Evolutionary conservation across 1,140 invertebrate genomes (phyloP), one percentile per base, ranked within the genome.

Genomic region (Platyscapa corneri): DNA sequence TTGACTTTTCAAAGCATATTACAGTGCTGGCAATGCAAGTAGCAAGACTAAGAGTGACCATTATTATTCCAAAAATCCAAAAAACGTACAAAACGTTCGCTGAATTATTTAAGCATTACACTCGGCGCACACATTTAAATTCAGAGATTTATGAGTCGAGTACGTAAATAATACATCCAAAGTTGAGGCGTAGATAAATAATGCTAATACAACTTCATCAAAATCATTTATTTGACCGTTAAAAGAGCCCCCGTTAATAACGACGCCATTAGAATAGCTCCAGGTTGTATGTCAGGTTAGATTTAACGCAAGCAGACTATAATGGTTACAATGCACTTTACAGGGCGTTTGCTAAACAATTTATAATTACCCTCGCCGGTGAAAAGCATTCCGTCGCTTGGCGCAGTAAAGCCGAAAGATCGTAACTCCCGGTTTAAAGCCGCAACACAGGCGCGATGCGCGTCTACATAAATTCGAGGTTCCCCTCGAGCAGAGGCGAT

Each of bases 341-440:
- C 23, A n/a, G 64, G 30, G 1, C 18, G 20, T 70, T 70, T 12
- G 16, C 42, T 46, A 75, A 49, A 56, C 70, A 53, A 64, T 77
- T 56, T 56, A 56, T 77, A 77, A 77, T 77, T 77, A 77, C 49
- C 8, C 49, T 7, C 12, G 0, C 2, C 10, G 3, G 46, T 7
- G 42, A 56, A 77, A 77, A 60, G 8, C 75, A 56, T 56, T 77
- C 18, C 49, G 14, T 77, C 30, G 16, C 34, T 20, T 39, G 37
- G 12, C 14, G 56, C 56, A 60, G 23, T 27, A 60, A 60, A 60
- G 2, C 23, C 20, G 56, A 60, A 60, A 60, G 37, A 64, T 81
- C 64, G 56, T 80, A 80, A 80, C 27, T 65, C 56, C n/a, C 34
- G 1, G 60, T 80, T 80, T n/a, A 65, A 37, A 42, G 34, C 27